These are phyloP conservation scores for Odobenus rosmarus DNA, from an alignment of 2,113 vertebrate species.

Conservation along the genomic window DNA sequence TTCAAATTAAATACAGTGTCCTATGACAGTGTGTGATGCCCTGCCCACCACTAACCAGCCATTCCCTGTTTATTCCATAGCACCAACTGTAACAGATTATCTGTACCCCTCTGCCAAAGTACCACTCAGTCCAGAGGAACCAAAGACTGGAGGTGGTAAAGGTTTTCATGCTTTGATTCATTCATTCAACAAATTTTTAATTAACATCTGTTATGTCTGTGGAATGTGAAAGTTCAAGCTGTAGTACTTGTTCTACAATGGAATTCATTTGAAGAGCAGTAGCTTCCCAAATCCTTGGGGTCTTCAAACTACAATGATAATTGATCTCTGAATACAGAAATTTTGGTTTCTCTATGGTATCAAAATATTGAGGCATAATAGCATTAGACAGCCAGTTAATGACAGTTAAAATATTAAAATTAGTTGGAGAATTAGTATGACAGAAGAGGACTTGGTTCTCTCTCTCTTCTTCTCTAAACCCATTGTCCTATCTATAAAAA, in stretches of 20 bases:
- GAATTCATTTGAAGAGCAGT: slow-evolving; percentile 19
- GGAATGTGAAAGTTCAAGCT: not conserved
- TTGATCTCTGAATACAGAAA: not conserved
- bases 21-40: not conserved
- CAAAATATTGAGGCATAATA: not conserved
- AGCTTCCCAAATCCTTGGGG: slow-evolving; percentile 4
- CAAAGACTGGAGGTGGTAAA: slow-evolving; percentile 76
- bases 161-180: slow-evolving; percentile 51
- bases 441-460: not conserved
- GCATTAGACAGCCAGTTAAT: not conserved
- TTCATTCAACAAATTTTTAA: slow-evolving; percentile 2
- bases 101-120: slow-evolving; percentile 61
- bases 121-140: slow-evolving; percentile 65
- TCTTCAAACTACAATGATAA: not conserved
- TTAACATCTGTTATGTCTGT: not conserved
- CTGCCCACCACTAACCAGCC: slow-evolving; percentile 29
- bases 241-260: not conserved
- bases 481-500: not conserved
- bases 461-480: not conserved
- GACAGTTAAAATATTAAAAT: not conserved
- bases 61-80: slow-evolving; percentile 48
- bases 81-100: slow-evolving; percentile 61
- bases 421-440: not conserved
- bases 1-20: not conserved
- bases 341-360: not conserved